Conservation (phyloP, 2,888 invertebrate species). For the Patella pellucida region DNA sequence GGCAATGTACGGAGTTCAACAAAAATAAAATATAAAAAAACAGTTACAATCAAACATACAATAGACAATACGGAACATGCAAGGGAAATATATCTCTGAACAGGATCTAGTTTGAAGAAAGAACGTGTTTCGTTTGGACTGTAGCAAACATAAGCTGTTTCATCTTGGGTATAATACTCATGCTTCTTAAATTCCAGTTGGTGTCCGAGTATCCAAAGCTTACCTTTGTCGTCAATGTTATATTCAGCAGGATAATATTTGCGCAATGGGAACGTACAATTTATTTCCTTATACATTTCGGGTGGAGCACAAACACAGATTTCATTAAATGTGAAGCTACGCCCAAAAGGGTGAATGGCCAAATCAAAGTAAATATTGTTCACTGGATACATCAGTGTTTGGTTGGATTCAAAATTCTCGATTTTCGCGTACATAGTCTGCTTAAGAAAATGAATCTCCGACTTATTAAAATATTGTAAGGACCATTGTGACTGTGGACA, state of each 20-base stretch:
- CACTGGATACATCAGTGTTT: not conserved
- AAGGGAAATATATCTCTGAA: not conserved
- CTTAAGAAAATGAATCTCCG: not conserved
- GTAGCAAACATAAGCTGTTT: not conserved
- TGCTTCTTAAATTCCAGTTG: not conserved
- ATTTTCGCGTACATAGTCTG: not conserved
- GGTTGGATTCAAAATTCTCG: not conserved
- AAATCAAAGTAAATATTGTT: not conserved
- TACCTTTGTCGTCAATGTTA: not conserved
- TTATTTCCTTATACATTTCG: not conserved
- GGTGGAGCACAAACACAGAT: not conserved
- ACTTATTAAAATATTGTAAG: not conserved
- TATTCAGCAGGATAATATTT: not conserved
- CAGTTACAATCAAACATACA: constrained; percentile 15
- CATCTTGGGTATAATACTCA: not conserved
- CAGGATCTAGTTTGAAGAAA: not conserved
- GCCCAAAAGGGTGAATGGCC: not conserved
- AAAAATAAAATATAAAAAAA: constrained; percentile 22
- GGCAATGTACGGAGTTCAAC: constrained; percentile 24
- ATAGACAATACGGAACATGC: constrained; percentile 20
- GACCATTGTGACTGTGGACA: not conserved
- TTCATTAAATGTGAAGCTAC: not conserved
- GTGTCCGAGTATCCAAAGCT: not conserved
- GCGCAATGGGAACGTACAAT: not conserved
- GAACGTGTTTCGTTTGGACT: not conserved